A percentile compares a stretch with the other conserved stretches of the same genome.
These are phyloP conservation scores for Psilanteris sp. DNA, from an alignment of 1,140 invertebrate species.

Conservation along the genomic window DNA sequence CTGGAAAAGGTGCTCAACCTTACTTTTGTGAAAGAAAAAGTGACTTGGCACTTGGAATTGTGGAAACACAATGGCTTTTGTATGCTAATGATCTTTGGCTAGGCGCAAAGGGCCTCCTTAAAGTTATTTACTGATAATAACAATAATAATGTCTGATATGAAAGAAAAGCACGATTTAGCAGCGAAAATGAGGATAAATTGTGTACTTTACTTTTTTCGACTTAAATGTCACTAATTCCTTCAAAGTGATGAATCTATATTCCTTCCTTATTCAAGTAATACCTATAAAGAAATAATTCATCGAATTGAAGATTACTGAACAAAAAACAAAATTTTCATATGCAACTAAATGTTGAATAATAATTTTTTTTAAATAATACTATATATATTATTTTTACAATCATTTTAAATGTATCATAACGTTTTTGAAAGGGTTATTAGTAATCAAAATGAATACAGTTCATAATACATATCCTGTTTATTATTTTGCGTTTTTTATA, in stretches of 20 bases:
- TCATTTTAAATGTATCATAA: too few relatives aligned
- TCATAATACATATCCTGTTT: too few relatives aligned
- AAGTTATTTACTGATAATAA: conserved; percentile 37
- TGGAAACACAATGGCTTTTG: conserved; percentile 49
- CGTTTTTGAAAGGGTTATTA: too few relatives aligned
- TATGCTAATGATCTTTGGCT: conserved; percentile 45
- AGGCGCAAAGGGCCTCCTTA: conserved; percentile 19
- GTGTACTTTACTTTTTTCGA: conserved; percentile 32
- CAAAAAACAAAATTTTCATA: background rate
- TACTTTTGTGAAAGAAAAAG: conserved; percentile 15
- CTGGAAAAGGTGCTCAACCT: conserved; percentile 18
- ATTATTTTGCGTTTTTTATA: too few relatives aligned
- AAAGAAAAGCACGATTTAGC: conserved; percentile 29
- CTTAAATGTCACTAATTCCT: conserved; percentile 31
- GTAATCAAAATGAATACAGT: too few relatives aligned
- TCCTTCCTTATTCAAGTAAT: conserved; percentile 15
- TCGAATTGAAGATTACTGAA: background rate
- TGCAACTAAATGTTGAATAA: too few relatives aligned
- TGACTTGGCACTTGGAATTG: conserved; percentile 6
- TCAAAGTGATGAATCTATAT: conserved; percentile 21
- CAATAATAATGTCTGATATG: conserved; percentile 10
- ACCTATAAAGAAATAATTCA: conserved; percentile 35
- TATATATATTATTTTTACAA: too few relatives aligned
- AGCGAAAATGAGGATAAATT: conserved; percentile 24
- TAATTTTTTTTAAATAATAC: too few relatives aligned